Evolutionary conservation across 2,797 vertebrate genomes (phyloP).

Genomic region (Manis pentadactyla): DNA sequence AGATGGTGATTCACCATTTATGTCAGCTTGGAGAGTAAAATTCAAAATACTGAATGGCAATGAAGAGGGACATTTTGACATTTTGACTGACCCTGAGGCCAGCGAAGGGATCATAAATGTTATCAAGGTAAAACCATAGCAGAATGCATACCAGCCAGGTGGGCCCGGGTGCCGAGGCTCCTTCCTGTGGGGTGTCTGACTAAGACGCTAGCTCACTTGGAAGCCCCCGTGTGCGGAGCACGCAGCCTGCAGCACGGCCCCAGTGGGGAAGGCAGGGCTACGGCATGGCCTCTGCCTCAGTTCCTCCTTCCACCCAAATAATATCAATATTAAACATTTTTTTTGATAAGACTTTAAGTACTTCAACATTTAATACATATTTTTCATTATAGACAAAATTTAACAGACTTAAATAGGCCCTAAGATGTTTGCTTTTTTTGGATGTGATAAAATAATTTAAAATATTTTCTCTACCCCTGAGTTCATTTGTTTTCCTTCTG

Average conservation of each 20-base stretch:
- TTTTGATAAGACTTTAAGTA: not conserved
- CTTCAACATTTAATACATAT: not conserved
- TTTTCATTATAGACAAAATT: not conserved
- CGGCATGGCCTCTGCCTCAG: fast-evolving
- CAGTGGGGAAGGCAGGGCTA: fast-evolving
- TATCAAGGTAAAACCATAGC: constrained; percentile 86
- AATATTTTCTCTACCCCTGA: not conserved
- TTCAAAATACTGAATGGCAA: constrained; percentile 89
- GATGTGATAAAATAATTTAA: not conserved
- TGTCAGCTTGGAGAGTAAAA: constrained; percentile 87
- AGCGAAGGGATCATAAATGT: constrained; percentile 91
- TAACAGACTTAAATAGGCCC: not conserved
- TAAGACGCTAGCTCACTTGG: fast-evolving
- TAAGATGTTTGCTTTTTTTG: not conserved
- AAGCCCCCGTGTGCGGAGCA: fast-evolving
- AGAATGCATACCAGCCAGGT: fast-evolving
- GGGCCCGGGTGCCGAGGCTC: fast-evolving
- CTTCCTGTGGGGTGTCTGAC: too few species aligned
- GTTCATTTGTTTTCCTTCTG: not conserved
- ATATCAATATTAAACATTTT: not conserved
- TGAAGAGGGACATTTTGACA: constrained; percentile 84
- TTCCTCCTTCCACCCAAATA: not conserved
- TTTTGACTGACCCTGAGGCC: constrained; percentile 89
- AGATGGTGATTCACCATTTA: constrained; percentile 87
- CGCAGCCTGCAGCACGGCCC: fast-evolving